Conservation (phyloP, 1,140 invertebrate genomes). For the Philopotamus ludificatus region DNA sequence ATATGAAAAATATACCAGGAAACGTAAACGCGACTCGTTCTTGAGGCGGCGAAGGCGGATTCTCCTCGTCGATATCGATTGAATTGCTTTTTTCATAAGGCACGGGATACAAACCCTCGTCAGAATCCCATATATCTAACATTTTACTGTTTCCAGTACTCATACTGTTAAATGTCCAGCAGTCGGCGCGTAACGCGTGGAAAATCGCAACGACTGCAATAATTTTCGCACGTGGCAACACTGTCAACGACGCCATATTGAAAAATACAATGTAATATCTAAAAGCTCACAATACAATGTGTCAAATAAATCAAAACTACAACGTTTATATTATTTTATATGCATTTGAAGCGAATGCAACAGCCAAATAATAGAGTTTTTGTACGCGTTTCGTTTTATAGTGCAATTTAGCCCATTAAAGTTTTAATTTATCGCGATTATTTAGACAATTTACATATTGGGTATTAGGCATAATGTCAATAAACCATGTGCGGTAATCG, state of each 20-base stretch:
- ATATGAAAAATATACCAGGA: constrained; percentile 28
- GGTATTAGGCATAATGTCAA: too few relatives aligned
- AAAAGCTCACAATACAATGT: too few relatives aligned
- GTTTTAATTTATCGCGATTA: too few relatives aligned
- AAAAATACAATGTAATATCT: too few relatives aligned
- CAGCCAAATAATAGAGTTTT: too few relatives aligned
- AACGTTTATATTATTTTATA: neutral
- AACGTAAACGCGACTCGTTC: constrained; percentile 31
- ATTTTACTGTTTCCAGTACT: constrained; percentile 16
- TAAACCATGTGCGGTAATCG: too few relatives aligned
- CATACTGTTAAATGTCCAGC: constrained; percentile 33
- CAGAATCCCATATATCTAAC: constrained; percentile 16
- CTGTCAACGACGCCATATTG: too few relatives aligned
- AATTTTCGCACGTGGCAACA: neutral
- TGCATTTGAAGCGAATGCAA: too few relatives aligned
- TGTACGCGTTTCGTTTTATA: too few relatives aligned
- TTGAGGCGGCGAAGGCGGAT: constrained; percentile 32
- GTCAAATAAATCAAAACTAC: neutral
- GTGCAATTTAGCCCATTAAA: too few relatives aligned
- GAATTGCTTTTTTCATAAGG: constrained; percentile 26
- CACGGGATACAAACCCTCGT: constrained; percentile 30
- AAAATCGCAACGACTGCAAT: neutral
- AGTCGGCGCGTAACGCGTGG: neutral
- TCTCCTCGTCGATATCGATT: constrained; percentile 28
- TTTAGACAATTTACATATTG: too few relatives aligned